Conservation (phyloP, 2,797 vertebrate species). For the Chromobotia macracanthus region DNA sequence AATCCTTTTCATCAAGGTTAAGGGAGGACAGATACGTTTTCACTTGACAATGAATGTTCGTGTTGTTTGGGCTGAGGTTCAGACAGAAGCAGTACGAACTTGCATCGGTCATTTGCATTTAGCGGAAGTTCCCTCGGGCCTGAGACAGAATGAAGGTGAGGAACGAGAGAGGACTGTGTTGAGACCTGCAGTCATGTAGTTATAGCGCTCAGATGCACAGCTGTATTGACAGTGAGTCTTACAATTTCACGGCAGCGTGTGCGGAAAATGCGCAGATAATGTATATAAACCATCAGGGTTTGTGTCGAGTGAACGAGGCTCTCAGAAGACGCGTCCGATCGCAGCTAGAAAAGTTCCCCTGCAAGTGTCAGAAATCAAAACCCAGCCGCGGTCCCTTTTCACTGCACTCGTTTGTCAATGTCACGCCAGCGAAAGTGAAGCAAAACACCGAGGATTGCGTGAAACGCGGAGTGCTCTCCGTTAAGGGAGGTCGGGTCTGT, state of each 20-base stretch:
- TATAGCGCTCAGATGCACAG: conserved; percentile 25
- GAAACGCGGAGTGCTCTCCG: neutral
- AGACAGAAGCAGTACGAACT: conserved; percentile 15
- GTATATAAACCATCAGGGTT: conserved; percentile 14
- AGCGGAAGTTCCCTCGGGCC: conserved; percentile 62
- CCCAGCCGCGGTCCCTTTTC: conserved; percentile 49
- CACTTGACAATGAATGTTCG: neutral
- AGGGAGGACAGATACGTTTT: conserved; percentile 27
- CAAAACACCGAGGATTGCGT: conserved; percentile 10
- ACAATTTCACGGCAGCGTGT: no score
- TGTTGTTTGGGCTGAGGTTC: no score
- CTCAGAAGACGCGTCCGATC: conserved; percentile 9
- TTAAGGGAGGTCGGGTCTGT: neutral
- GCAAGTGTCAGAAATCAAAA: conserved; percentile 44
- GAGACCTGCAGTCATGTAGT: conserved; percentile 39
- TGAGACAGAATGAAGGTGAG: conserved; percentile 58
- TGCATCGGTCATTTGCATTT: conserved; percentile 32
- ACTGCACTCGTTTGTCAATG: conserved; percentile 75
- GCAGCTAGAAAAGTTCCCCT: conserved; percentile 2
- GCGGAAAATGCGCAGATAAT: conserved; percentile 17
- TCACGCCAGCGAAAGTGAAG: conserved; percentile 66
- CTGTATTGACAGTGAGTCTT: conserved; percentile 41
- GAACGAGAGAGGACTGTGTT: conserved; percentile 23
- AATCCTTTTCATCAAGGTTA: conserved; percentile 11
- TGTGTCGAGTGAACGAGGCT: neutral